phyloP scores from a whole-genome alignment of 2,888 invertebrate genomes.

The Galerucella pusilla region DNA sequence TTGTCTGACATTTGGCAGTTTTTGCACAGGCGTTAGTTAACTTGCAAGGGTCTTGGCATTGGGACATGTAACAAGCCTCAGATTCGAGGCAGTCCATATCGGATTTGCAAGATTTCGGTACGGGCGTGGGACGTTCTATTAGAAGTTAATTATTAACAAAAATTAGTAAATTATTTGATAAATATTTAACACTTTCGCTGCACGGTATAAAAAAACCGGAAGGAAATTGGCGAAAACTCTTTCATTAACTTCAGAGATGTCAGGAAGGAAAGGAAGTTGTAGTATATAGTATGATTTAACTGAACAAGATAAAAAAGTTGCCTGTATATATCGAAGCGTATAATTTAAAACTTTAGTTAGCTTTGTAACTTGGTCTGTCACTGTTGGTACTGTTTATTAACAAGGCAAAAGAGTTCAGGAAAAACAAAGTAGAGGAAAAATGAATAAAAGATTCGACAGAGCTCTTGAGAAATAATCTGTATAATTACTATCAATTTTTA shows the following conservation, averaged over 20 bases:
- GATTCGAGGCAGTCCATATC: constrained; percentile 86
- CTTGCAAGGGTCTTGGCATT: constrained; percentile 86
- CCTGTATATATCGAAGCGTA: no score
- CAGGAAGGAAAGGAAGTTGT: neutral
- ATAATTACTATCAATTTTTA: no score
- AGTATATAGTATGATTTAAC: neutral
- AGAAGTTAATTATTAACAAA: constrained; percentile 50
- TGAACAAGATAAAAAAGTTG: neutral
- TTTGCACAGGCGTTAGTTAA: constrained; percentile 81
- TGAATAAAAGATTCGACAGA: no score
- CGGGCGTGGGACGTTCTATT: constrained; percentile 74
- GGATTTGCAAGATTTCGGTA: constrained; percentile 83
- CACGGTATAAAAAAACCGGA: neutral
- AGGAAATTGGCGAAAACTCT: no score
- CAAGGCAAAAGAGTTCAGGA: no score
- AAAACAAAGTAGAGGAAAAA: no score
- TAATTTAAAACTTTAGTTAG: no score
- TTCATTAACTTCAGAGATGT: no score
- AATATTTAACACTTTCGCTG: constrained; percentile 4
- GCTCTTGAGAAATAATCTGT: no score
- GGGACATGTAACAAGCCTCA: constrained; percentile 85
- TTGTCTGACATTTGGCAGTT: constrained; percentile 81
- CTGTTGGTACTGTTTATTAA: no score
- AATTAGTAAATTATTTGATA: constrained; percentile 46
- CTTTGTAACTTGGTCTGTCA: no score